A percentile compares a stretch with the other conserved stretches of the same genome.
Evolutionary conservation across 2,113 vertebrate genomes (phyloP).

Genomic region (Diphyllodes magnificus): DNA sequence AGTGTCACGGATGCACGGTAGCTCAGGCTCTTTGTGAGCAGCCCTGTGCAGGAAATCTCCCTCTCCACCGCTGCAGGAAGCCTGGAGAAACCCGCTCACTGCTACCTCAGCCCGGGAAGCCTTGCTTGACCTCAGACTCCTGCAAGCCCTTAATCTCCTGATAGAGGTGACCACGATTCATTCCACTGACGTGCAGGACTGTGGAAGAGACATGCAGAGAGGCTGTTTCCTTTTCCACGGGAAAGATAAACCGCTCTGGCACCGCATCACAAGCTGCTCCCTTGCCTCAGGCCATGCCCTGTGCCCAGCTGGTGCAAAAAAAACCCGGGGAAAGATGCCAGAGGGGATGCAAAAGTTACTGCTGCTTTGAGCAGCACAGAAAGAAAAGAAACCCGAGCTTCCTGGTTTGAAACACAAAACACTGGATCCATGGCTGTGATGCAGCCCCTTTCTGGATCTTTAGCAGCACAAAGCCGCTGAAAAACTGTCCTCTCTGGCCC

Average conservation of each 20-base stretch:
- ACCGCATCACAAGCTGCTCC: not conserved
- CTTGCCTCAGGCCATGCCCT: not conserved
- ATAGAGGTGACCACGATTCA: not conserved
- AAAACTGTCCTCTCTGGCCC: not conserved
- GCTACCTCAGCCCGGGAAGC: not conserved
- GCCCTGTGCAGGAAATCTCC: not conserved
- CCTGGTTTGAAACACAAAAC: not conserved
- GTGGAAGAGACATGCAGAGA: not conserved
- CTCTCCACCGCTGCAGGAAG: not conserved
- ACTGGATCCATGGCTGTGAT: not conserved
- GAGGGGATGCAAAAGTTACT: not conserved
- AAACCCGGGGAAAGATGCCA: not conserved
- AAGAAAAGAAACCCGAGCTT: not conserved
- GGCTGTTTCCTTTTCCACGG: not conserved
- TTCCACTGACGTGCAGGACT: not conserved
- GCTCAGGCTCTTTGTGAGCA: slow-evolving; percentile 20
- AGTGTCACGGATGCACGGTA: not conserved
- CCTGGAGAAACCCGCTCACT: not conserved
- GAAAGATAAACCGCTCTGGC: not conserved
- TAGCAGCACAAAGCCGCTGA: not conserved
- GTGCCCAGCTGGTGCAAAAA: not conserved
- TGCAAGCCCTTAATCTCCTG: not conserved
- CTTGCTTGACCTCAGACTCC: not conserved
- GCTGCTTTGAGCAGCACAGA: not conserved
- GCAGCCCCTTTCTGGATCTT: not conserved